Evolutionary conservation across 2,888 invertebrate species (phyloP), one percentile per base, ranked within the genome.

Genomic region (Nomada fabriciana): DNA sequence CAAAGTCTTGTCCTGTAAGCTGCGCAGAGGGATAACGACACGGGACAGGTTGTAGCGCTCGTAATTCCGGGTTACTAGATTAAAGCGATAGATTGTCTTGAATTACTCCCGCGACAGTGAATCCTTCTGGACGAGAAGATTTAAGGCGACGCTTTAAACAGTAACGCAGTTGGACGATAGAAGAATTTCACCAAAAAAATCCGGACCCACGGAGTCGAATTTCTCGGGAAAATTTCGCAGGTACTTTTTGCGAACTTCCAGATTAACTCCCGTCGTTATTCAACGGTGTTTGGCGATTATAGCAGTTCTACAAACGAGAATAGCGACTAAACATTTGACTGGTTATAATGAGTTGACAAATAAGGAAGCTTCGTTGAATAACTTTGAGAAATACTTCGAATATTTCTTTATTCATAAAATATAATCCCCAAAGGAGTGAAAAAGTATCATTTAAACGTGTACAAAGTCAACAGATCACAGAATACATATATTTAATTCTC

Each of bases 1-100:
- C 42, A 50, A 25, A 25, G 50, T 13, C n/a, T 18, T 13, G 52
- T 15, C 1, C 5, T 9, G 52, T 13, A 10, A 67, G 36, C 52
- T 53, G 18, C 25, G 18, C 52, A 57, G 20, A 9, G 23, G 47
- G 23, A 36, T 69, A 69, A 70, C 15, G 59, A 13, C 63, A 29
- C 4, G 18, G 23, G 59, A 72, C 52, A 47, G 42, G 57, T 15
- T 13, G n/a, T 11, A 11, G 18, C 20, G 61, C 65, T 60, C 20
- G 76, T 65, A 80, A 80, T 64, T 77, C 50, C 52, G 18, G 23
- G 47, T 61, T 71, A 77, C 71, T 57, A 70, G 71, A 80, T 80
- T 80, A 77, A 77, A 77, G 71, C 80, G 72, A 80, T 78, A 77
- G 78, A 80, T 80, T 72, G 68, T 72, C 52, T 29, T 25, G 63